Evolutionary conservation across 2,888 invertebrate species (phyloP).

Genomic region (Chaitophorus viminalis): DNA sequence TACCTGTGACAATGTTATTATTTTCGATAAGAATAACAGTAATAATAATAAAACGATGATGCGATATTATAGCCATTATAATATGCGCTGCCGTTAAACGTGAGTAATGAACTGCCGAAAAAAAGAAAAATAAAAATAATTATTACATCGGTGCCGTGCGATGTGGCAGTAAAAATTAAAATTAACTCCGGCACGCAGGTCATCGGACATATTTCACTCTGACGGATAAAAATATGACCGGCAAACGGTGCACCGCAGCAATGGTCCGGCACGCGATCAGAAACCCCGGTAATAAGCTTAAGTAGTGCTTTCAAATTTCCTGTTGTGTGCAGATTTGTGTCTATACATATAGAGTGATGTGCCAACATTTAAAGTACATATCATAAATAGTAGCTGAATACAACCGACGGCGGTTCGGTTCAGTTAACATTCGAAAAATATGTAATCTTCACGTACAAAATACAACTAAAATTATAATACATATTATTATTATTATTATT

Average conservation of each 20-base stretch:
- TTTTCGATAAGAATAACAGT: not conserved
- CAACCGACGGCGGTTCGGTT: not conserved
- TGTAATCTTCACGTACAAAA: too few relatives aligned
- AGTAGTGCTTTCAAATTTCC: conserved; percentile 61
- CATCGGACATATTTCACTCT: conserved; percentile 44
- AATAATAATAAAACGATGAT: not conserved
- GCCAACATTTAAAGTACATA: not conserved
- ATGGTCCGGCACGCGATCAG: conserved; percentile 44
- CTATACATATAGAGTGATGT: not conserved
- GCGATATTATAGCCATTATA: not conserved
- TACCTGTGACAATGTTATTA: too few relatives aligned
- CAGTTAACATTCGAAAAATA: not conserved
- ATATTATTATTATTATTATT: too few relatives aligned
- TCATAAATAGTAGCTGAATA: too few relatives aligned
- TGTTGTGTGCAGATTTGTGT: conserved; percentile 24
- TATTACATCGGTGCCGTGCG: conserved; percentile 48
- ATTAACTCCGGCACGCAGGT: conserved; percentile 53
- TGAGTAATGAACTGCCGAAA: conserved; percentile 49
- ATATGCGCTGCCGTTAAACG: not conserved
- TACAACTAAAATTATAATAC: too few relatives aligned
- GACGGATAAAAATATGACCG: not conserved
- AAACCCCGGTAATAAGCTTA: conserved; percentile 57
- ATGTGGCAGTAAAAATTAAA: conserved; percentile 49
- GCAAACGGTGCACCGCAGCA: not conserved
- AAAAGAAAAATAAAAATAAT: too few relatives aligned